These are phyloP conservation scores for Drosophila recens DNA, from an alignment of 2,888 invertebrate genomes.

Conservation along the genomic window DNA sequence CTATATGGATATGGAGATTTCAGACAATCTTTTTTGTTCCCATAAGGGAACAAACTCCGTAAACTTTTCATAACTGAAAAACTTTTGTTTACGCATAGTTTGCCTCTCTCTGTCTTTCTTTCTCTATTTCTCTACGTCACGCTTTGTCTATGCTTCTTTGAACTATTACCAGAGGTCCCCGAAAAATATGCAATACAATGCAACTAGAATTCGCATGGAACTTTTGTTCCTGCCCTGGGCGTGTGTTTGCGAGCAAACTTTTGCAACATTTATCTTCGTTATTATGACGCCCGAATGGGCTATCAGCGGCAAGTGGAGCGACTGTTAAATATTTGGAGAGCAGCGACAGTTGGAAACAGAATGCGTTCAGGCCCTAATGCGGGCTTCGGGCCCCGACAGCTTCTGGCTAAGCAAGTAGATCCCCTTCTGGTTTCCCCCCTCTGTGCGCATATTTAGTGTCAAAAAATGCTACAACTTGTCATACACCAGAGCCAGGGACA, in stretches of 20 bases:
- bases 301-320: conserved; percentile 75
- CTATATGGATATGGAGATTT: neutral
- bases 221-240: conserved; percentile 21
- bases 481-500: conserved; percentile 39
- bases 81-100: conserved; percentile 57
- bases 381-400: conserved; percentile 29
- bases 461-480: conserved; percentile 75
- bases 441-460: conserved; percentile 34
- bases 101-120: neutral
- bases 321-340: conserved; percentile 75
- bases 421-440: neutral
- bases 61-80: conserved; percentile 51
- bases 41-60: conserved; percentile 28
- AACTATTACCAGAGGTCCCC: conserved; percentile 38
- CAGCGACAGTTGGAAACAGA: conserved; percentile 52
- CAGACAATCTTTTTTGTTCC: conserved; percentile 14
- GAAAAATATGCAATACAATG: conserved; percentile 66
- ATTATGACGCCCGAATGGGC: conserved; percentile 81
- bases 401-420: conserved; percentile 41
- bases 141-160: neutral
- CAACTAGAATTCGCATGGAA: conserved; percentile 53
- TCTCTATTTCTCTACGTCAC: neutral
- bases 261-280: conserved; percentile 79
- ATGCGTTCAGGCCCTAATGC: conserved; percentile 55
- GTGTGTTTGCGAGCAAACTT: conserved; percentile 65